These are phyloP conservation scores for Eriosoma lanigerum DNA, from an alignment of 1,140 invertebrate genomes.

Conservation along the genomic window DNA sequence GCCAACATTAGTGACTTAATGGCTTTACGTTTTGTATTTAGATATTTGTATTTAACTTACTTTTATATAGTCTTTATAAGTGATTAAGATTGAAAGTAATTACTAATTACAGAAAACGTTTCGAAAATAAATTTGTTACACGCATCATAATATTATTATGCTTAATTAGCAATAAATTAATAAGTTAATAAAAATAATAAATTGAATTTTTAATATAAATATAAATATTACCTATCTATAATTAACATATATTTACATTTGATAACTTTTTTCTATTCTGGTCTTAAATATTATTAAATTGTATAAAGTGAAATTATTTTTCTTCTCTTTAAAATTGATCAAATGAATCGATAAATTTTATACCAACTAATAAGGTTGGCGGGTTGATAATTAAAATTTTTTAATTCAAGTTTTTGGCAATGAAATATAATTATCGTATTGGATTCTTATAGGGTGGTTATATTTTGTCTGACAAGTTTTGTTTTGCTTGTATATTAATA, in stretches of 20 bases:
- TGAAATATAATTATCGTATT: not conserved
- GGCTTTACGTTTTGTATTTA: too few species aligned
- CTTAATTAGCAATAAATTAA: too few species aligned
- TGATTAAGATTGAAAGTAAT: not conserved
- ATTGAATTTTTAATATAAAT: too few species aligned
- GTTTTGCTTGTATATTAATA: not conserved
- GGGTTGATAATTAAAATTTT: not conserved
- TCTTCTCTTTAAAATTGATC: not conserved
- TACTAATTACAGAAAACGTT: not conserved
- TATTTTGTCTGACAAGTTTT: constrained; percentile 2
- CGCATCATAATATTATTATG: not conserved
- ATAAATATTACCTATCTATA: too few species aligned
- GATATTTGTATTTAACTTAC: too few species aligned
- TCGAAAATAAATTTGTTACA: not conserved
- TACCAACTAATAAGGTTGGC: not conserved
- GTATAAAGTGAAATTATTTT: constrained; percentile 13
- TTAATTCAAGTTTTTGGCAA: not conserved
- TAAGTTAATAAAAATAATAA: too few species aligned
- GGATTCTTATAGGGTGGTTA: not conserved
- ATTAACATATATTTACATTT: not conserved
- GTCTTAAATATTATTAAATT: not conserved
- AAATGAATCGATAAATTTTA: not conserved
- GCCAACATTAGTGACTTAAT: too few species aligned
- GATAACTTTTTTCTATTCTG: not conserved
- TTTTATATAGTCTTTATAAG: not conserved